Conservation (phyloP, 2,113 vertebrate species). For the Antechinus stuartii region DNA sequence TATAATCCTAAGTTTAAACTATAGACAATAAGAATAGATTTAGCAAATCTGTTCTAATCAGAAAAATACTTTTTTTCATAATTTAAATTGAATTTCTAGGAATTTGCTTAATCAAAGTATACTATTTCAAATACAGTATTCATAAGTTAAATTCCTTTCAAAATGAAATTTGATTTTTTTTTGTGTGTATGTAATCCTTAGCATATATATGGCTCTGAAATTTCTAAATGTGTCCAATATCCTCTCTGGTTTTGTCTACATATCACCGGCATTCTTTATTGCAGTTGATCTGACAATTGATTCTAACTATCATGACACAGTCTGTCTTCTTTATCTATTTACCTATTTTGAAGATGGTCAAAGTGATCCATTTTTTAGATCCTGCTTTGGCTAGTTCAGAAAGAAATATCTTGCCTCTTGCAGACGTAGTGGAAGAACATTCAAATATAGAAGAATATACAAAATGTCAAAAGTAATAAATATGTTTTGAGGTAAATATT, state of each 20-base stretch:
- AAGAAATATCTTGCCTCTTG: constrained; percentile 61
- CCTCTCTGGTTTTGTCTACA: background rate
- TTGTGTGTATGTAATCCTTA: background rate
- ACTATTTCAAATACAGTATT: background rate
- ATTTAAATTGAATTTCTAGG: background rate
- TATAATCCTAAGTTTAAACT: background rate
- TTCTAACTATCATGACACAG: constrained; percentile 63
- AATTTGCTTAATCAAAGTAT: background rate
- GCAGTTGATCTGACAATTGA: constrained; percentile 50
- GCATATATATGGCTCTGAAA: constrained; percentile 25
- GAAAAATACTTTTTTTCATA: background rate
- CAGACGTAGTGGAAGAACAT: constrained; percentile 53
- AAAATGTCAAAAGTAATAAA: constrained; percentile 61
- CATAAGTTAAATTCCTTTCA: background rate
- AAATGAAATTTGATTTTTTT: background rate
- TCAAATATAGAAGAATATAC: constrained; percentile 61
- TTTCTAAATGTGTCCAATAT: constrained; percentile 44
- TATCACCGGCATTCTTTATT: constrained; percentile 53
- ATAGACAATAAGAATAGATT: background rate
- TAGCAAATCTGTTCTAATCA: background rate
- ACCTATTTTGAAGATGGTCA: constrained; percentile 62
- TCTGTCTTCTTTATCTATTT: constrained; percentile 57
- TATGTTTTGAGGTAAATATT: constrained; percentile 55
- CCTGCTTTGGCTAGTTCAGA: constrained; percentile 67
- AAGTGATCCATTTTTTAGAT: constrained; percentile 63